phyloP scores from a whole-genome alignment of 2,113 vertebrate species.

The Platysternon megacephalum region DNA sequence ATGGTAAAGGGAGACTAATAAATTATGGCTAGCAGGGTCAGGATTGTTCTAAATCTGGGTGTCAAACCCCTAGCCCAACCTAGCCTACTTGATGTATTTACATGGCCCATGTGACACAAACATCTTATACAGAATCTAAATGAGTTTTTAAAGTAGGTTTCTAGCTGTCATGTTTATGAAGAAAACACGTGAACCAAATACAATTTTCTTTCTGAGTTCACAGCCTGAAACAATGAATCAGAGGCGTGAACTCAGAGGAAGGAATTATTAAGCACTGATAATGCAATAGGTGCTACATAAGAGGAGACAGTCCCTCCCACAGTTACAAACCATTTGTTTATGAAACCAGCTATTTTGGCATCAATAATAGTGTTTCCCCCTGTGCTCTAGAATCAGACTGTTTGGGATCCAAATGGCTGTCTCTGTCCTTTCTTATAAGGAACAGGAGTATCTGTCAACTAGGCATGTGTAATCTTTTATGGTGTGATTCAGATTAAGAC shows the following conservation, averaged over 20 bases:
- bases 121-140: not conserved
- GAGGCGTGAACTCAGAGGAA: not conserved
- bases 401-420: not conserved
- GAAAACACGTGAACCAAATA: not conserved
- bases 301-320: not conserved
- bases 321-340: not conserved
- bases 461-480: not conserved
- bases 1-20: not conserved
- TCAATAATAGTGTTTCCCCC: not conserved
- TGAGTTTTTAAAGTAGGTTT: not conserved
- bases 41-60: not conserved
- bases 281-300: not conserved
- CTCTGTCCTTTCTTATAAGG: not conserved
- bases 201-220: not conserved
- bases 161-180: not conserved
- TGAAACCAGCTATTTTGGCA: not conserved
- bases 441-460: not conserved
- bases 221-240: not conserved
- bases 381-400: not conserved
- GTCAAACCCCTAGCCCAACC: not conserved
- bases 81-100: not conserved
- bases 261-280: not conserved
- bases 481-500: not conserved
- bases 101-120: rapidly evolving
- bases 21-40: not conserved